Base-by-base conservation (phyloP, 2,797 vertebrate species). In the Phyllotis vaccarum region DNA sequence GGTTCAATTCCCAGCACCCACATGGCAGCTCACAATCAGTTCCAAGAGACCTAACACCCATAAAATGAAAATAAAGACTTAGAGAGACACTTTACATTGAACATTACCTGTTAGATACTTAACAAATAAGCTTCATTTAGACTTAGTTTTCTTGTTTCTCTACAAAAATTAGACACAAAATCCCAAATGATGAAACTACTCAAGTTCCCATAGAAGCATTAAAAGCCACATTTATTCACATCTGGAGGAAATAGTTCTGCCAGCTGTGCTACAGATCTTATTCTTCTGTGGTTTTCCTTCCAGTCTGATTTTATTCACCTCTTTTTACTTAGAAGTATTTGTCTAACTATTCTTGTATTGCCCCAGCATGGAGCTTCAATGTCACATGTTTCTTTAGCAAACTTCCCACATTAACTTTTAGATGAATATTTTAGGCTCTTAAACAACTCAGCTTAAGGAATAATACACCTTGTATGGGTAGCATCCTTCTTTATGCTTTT, bases 131-230 rank as follows among this genome's bases (percentile, higher is more conserved):
- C 82, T 56, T 79, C 37, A 60, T 40, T 70, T 66, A 93, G 80
- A 58, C 34, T 76, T 74, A 43, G 34, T 34, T 86, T 94, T 64
- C 49, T 11, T 19, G 49, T 37, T 93, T 34, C 49, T 85, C 22
- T 54, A 90, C 72, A 92, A 95, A 83, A 97, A 29, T 49, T 80
- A 81, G 29, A 24, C 40, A 70, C 52, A 86, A 49, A 49, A 75
- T 14, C 64, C 54, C n/a, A 88, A 66, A 52, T n/a, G 70, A 64
- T 54, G 27, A 70, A 74, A 89, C 43, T 24, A 52, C n/a, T 19
- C 37, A 37, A 74, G n/a, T 58, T 88, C 21, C 60, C 64, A 46
- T 0, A 5, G 9, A 81, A 54, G 89, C 68, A 46, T 3, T 22
- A 29, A 21, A 81, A 86, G 19, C 82, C 60, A n/a, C 11, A 54